Conservation (phyloP, 2,113 vertebrate genomes). For the Pangasianodon hypophthalmus region DNA sequence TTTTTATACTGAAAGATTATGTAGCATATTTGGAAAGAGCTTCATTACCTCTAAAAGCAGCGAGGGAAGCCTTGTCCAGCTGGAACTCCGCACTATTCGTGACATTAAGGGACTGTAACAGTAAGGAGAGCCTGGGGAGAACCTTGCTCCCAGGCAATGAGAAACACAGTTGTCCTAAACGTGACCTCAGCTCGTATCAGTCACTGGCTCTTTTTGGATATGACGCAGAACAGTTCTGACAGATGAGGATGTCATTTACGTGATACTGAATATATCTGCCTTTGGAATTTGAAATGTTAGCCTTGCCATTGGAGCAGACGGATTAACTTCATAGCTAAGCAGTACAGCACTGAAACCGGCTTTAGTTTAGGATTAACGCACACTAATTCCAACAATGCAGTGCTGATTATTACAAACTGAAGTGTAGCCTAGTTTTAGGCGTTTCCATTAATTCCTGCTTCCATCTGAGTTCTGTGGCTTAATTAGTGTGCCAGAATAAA, state of each 20-base stretch:
- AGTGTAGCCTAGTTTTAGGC: neutral
- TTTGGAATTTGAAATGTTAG: conserved; percentile 1
- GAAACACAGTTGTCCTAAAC: neutral
- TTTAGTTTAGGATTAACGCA: neutral
- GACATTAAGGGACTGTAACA: neutral
- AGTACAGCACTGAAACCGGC: neutral
- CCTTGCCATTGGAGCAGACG: neutral
- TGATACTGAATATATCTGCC: neutral
- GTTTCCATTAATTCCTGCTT: neutral
- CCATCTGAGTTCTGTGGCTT: neutral
- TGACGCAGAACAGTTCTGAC: neutral
- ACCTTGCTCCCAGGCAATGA: too few relatives aligned
- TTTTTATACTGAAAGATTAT: neutral
- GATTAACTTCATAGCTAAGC: neutral
- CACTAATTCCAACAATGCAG: neutral
- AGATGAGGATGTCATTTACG: neutral
- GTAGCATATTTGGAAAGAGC: neutral
- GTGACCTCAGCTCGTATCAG: neutral
- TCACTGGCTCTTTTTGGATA: neutral
- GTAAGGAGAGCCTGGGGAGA: neutral
- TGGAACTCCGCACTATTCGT: too few relatives aligned
- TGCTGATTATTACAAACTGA: neutral
- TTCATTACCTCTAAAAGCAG: too few relatives aligned
- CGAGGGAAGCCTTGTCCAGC: neutral
- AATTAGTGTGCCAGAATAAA: neutral